Evolutionary conservation across 2,888 invertebrate species (phyloP).

Genomic region (Polydrusus tereticollis): DNA sequence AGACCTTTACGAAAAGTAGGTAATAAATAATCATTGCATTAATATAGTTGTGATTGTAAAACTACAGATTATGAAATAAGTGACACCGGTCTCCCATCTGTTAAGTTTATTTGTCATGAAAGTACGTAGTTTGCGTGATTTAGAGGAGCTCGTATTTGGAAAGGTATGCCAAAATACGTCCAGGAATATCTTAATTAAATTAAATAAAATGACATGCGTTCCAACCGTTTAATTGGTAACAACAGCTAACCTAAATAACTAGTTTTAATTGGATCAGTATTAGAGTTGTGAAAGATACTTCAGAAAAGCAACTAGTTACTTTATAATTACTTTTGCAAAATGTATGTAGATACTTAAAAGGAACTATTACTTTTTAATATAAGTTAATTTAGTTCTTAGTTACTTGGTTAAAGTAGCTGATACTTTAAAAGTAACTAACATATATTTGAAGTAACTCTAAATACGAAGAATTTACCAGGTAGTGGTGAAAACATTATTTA

Average conservation of each 20-base stretch:
- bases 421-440: too few relatives aligned
- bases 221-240: slow-evolving; percentile 16
- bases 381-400: too few relatives aligned
- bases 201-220: slow-evolving; percentile 4
- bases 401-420: too few relatives aligned
- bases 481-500: too few relatives aligned
- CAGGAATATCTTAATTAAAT: slow-evolving; percentile 29
- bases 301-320: too few relatives aligned
- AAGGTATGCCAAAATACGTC: slow-evolving; percentile 31
- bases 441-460: too few relatives aligned
- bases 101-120: slow-evolving; percentile 18
- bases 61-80: neutral
- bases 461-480: too few relatives aligned
- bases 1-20: too few relatives aligned
- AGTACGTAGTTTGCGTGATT: slow-evolving; percentile 29
- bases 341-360: too few relatives aligned
- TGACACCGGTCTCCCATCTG: slow-evolving; percentile 13
- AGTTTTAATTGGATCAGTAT: neutral
- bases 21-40: neutral
- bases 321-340: too few relatives aligned
- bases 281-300: neutral
- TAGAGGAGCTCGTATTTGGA: slow-evolving; percentile 12
- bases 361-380: too few relatives aligned
- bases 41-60: neutral
- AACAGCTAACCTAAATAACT: slow-evolving; percentile 25